These are phyloP conservation scores for Tragopan temminckii DNA, from an alignment of 2,797 vertebrate species.

Conservation along the genomic window DNA sequence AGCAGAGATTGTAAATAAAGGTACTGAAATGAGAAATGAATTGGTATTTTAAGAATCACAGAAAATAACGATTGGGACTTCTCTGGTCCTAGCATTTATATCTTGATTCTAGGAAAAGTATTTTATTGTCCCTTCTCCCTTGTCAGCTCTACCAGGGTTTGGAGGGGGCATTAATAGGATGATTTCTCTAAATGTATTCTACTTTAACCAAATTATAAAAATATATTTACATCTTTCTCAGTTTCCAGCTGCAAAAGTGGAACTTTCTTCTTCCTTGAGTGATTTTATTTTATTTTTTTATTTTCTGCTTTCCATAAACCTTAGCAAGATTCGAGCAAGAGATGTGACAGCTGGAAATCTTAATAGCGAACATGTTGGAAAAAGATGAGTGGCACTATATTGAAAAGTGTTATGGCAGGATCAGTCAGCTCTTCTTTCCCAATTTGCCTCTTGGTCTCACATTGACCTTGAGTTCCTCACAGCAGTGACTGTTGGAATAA, in stretches of 20 bases:
- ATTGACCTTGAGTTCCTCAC: conserved; percentile 48
- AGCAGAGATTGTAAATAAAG: neutral
- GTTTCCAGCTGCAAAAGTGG: neutral
- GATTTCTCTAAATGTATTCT: neutral
- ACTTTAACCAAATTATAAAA: neutral
- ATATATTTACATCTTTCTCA: neutral
- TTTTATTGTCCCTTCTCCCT: neutral
- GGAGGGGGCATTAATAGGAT: neutral
- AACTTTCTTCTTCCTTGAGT: neutral
- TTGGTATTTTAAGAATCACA: neutral
- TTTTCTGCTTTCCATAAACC: neutral
- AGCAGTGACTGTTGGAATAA: conserved; percentile 45
- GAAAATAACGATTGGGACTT: neutral
- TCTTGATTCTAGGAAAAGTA: neutral
- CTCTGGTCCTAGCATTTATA: neutral
- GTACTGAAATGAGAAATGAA: neutral
- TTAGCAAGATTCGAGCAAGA: neutral
- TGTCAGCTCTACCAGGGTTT: neutral
- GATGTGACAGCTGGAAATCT: neutral
- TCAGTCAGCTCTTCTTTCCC: conserved; percentile 22
- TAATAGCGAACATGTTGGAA: neutral
- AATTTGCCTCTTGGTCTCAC: conserved; percentile 9
- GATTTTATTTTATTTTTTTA: neutral
- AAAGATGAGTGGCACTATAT: neutral
- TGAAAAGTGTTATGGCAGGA: neutral